phyloP scores from a whole-genome alignment of 2,113 vertebrate genomes.

The Dunckerocampus dactyliophorus region DNA sequence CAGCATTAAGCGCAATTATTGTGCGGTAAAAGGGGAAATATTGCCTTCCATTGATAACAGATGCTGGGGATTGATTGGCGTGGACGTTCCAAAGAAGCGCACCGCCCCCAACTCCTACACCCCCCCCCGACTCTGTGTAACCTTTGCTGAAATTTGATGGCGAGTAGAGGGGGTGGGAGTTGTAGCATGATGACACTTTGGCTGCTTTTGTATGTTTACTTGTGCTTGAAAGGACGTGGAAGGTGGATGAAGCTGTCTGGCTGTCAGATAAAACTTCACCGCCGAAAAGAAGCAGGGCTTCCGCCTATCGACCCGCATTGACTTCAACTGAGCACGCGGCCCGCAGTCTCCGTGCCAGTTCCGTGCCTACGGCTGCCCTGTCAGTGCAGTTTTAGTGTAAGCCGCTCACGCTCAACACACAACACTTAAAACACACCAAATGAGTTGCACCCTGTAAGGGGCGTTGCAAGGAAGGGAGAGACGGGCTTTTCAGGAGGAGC shows the following conservation, averaged over 20 bases:
- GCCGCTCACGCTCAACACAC: too few species aligned
- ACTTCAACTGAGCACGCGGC: too few species aligned
- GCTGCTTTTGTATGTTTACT: conserved; percentile 19
- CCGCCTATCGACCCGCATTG: too few species aligned
- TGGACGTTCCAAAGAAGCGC: conserved; percentile 46
- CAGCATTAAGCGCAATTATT: conserved; percentile 74
- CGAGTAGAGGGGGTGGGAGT: conserved; percentile 19
- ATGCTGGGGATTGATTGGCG: conserved; percentile 75
- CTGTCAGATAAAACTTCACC: background rate
- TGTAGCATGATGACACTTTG: conserved; percentile 13
- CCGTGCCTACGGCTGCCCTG: too few species aligned
- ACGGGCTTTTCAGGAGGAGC: too few species aligned
- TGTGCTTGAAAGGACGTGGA: conserved; percentile 4
- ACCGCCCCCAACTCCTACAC: conserved; percentile 52
- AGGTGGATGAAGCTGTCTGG: background rate
- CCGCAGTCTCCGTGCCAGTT: too few species aligned
- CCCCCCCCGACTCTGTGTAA: conserved; percentile 37
- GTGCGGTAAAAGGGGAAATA: conserved; percentile 75
- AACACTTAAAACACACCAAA: too few species aligned
- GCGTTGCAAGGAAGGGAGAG: too few species aligned
- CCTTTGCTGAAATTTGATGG: conserved; percentile 42
- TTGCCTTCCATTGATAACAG: conserved; percentile 74
- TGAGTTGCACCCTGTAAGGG: too few species aligned
- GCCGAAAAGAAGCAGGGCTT: background rate
- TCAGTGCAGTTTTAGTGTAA: too few species aligned